These are phyloP conservation scores for Hemithea aestivaria DNA, from an alignment of 2,888 invertebrate genomes.

Conservation along the genomic window DNA sequence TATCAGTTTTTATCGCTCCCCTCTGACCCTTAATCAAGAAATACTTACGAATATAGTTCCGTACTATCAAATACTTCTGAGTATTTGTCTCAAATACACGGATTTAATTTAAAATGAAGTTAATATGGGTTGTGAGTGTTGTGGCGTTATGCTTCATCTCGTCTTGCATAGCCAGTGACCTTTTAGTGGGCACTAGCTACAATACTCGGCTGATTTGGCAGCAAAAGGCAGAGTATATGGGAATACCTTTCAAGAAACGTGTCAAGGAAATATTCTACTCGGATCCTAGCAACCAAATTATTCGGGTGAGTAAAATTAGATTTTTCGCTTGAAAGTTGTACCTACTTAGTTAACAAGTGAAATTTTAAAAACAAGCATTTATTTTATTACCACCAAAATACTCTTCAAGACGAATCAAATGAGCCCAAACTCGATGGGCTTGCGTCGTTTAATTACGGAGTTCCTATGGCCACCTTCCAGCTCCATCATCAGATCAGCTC, in stretches of 20 bases:
- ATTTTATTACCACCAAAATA: too few species aligned
- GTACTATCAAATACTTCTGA: too few species aligned
- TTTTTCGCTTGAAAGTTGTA: too few species aligned
- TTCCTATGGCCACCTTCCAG: too few species aligned
- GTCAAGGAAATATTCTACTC: constrained; percentile 58
- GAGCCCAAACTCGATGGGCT: too few species aligned
- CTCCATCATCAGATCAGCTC: too few species aligned
- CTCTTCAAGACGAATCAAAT: too few species aligned
- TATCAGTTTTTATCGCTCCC: too few species aligned
- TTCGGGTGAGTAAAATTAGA: constrained; percentile 37
- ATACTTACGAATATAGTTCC: too few species aligned
- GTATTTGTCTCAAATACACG: not conserved
- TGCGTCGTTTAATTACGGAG: too few species aligned
- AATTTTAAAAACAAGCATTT: too few species aligned
- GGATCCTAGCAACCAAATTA: constrained; percentile 46
- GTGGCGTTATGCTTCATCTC: constrained; percentile 38
- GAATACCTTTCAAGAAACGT: constrained; percentile 55
- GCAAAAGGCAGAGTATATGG: constrained; percentile 51
- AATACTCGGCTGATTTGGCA: constrained; percentile 48
- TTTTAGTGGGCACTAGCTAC: constrained; percentile 51
- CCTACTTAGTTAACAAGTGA: too few species aligned
- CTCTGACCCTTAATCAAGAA: not conserved
- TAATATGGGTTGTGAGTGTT: constrained; percentile 35
- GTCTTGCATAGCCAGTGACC: constrained; percentile 41
- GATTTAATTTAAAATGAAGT: constrained; percentile 39